Evolutionary conservation across 2,113 vertebrate genomes (phyloP).

Genomic region (Apteryx owenii): DNA sequence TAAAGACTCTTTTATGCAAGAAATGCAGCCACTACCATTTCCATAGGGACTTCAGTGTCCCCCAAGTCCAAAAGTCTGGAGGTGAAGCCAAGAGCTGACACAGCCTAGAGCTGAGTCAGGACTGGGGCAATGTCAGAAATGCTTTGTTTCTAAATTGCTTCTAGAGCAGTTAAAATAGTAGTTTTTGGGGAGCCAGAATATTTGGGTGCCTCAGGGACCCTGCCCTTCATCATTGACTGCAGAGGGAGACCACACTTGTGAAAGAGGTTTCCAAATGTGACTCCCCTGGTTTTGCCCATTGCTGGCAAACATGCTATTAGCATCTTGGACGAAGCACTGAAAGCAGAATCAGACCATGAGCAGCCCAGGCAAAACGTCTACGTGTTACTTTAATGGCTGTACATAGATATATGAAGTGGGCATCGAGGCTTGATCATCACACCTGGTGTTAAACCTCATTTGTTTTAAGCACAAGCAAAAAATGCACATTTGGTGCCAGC

Average conservation of each 20-base stretch:
- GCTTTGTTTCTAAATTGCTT: background rate
- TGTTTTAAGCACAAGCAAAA: background rate
- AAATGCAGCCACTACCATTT: background rate
- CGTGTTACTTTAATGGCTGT: fast-evolving
- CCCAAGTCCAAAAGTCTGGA: background rate
- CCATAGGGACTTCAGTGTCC: background rate
- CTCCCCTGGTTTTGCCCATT: background rate
- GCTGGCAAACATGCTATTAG: background rate
- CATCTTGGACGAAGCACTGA: background rate
- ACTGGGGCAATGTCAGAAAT: background rate
- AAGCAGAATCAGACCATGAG: background rate
- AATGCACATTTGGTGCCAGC: background rate
- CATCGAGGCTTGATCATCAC: background rate
- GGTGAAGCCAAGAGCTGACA: background rate
- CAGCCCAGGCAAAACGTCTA: background rate
- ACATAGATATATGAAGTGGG: background rate
- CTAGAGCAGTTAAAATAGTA: background rate
- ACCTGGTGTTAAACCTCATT: background rate
- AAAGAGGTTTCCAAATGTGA: background rate
- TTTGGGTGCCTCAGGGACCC: fast-evolving
- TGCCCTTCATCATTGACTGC: background rate
- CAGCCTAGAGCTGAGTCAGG: background rate
- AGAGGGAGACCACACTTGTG: fast-evolving
- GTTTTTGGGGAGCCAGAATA: background rate
- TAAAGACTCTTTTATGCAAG: background rate